These are phyloP conservation scores for Columba guinea DNA, from an alignment of 2,797 vertebrate genomes.

Conservation along the genomic window DNA sequence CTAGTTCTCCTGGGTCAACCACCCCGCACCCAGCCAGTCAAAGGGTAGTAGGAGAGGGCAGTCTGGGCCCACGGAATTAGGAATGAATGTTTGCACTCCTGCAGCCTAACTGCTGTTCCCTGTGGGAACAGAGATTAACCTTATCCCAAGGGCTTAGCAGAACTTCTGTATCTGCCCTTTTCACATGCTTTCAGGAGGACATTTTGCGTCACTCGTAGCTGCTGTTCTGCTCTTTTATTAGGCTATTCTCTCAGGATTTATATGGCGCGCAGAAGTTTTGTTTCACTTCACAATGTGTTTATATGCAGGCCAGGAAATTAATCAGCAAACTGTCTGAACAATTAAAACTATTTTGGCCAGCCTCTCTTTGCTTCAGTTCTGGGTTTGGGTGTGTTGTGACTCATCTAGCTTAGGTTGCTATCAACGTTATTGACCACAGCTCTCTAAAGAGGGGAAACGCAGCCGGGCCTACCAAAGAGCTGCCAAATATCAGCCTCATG, in stretches of 20 bases:
- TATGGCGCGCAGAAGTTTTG: neutral
- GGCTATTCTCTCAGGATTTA: slow-evolving; percentile 47
- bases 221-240: slow-evolving; percentile 36
- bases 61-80: neutral
- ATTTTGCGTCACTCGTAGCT: neutral
- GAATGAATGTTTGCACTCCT: neutral
- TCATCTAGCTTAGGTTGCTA: neutral
- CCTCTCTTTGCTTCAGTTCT: neutral
- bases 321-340: slow-evolving; percentile 43
- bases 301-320: slow-evolving; percentile 47
- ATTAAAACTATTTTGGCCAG: slow-evolving; percentile 28
- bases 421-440: neutral
- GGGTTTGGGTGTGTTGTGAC: neutral
- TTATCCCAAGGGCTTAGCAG: neutral
- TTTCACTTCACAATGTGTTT: slow-evolving; percentile 56
- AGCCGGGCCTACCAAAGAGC: neutral
- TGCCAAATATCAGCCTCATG: neutral
- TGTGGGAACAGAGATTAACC: neutral
- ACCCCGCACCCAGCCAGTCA: rapidly evolving
- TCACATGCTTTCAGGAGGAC: slow-evolving; percentile 25
- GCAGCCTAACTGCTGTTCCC: neutral
- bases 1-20: neutral
- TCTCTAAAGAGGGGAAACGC: neutral
- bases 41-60: neutral
- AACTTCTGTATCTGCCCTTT: slow-evolving; percentile 5